phyloP scores from a whole-genome alignment of 2,888 invertebrate genomes.

The Caenorhabditis sp. region DNA sequence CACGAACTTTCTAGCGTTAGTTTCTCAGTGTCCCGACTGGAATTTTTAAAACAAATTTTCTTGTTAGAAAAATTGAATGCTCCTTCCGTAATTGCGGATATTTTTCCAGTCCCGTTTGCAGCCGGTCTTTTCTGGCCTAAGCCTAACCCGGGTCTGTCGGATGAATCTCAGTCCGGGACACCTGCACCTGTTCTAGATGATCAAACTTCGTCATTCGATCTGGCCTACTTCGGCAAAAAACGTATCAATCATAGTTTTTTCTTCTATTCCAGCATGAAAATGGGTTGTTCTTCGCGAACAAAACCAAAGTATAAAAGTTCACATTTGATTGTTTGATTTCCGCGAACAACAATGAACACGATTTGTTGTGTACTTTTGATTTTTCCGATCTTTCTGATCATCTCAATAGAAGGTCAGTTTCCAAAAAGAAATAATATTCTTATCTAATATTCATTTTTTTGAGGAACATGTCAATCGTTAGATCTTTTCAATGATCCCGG shows the following conservation, averaged over 20 bases:
- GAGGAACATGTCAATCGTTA: slow-evolving; percentile 20
- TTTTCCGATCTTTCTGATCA: neutral
- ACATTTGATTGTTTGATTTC: neutral
- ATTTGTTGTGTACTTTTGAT: neutral
- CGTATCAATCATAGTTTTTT: neutral
- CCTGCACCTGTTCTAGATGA: no score
- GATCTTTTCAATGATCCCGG: slow-evolving; percentile 6
- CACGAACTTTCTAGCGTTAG: no score
- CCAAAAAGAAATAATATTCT: neutral
- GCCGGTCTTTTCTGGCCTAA: no score
- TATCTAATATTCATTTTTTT: neutral
- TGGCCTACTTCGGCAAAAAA: neutral
- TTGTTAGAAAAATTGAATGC: no score
- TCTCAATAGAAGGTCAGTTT: slow-evolving; percentile 5
- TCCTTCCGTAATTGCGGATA: no score
- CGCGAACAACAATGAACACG: neutral
- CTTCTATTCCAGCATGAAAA: neutral
- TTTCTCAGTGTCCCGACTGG: no score
- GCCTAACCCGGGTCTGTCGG: no score
- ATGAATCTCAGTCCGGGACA: no score
- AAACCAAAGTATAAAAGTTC: neutral
- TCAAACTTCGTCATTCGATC: neutral
- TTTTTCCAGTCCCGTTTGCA: no score
- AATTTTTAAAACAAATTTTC: no score
- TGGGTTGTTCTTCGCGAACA: neutral